Base-by-base conservation (phyloP, 2,797 vertebrate genomes). In the Octomys mimax region DNA sequence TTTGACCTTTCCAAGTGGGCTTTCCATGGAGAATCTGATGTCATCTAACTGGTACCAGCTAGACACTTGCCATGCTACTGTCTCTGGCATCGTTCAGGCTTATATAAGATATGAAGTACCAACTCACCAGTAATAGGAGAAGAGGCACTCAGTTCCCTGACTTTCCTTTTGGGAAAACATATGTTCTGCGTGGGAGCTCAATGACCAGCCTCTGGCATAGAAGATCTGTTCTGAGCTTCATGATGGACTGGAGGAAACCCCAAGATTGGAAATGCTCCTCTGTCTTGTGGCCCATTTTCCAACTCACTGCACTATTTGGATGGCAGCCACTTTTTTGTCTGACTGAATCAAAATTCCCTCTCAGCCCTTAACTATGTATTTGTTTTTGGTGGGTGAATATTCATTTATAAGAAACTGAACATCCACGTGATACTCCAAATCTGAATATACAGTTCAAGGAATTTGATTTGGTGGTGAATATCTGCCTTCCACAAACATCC, bases 1-100 rank as follows among this genome's bases (percentile, higher is more conserved):
- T 94, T 84, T 93, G 78, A 81, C 49, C 95, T 92, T 95, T 87
- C 89, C 79, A 66, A 81, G 77, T 36, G 13, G 64, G n/a, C 85
- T 94, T 95, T 91, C 68, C 92, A 66, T 28, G 22, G 89, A 94
- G 61, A 89, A 39, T 78, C 81, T 73, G 54, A 49, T 73, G 39
- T 87, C 78, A 16, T 87, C 24, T 54, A 16, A 13, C 59, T 85
- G 71, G 71, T 62, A 79, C 82, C 78, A 59, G 22, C 71, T 42
- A 36, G 84, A 61, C 12, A 12, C 42, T 86, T 86, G 52, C 75
- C 52, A 24, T 24, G 16, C 66, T 4, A 31, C 73, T 8, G 2
- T 46, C 68, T 49, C 36, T 59, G 85, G 84, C 89, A 39, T 87
- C 73, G 49, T 18, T 52, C 26, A 66, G 81, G 68, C 87, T 83